A percentile compares a stretch with the other conserved stretches of the same genome.
Evolutionary conservation across 1,140 invertebrate genomes (phyloP).

Genomic region (Oreohelix idahoensis): DNA sequence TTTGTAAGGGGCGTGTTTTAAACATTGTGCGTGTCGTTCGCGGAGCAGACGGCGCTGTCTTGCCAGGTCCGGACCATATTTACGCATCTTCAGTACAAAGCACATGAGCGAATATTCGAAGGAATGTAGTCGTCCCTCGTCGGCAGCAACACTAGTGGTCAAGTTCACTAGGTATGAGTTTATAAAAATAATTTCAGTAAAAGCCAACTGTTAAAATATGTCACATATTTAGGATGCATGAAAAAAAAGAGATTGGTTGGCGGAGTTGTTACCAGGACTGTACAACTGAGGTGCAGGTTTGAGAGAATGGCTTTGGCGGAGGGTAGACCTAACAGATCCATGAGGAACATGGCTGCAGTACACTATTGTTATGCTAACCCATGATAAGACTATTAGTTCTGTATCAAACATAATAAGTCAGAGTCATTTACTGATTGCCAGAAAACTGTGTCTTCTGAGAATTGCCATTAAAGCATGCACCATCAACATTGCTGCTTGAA

Average conservation of each 20-base stretch:
- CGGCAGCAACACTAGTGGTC: neutral
- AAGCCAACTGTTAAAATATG: neutral
- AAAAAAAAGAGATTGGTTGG: neutral
- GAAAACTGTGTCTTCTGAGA: too few relatives aligned
- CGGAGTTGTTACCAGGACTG: neutral
- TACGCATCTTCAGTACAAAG: neutral
- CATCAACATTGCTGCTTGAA: too few relatives aligned
- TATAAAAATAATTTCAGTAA: neutral
- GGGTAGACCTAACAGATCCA: neutral
- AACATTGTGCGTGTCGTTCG: neutral
- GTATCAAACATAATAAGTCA: too few relatives aligned
- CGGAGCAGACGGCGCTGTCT: neutral
- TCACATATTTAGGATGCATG: neutral
- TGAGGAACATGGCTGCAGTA: neutral
- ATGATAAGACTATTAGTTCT: too few relatives aligned
- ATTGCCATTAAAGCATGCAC: too few relatives aligned
- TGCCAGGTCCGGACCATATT: neutral
- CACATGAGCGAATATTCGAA: neutral
- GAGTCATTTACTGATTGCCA: too few relatives aligned
- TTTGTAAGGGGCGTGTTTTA: slow-evolving; percentile 14
- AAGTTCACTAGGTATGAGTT: neutral
- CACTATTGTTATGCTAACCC: neutral
- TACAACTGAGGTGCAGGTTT: neutral
- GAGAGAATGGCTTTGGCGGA: neutral
- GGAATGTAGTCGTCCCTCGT: neutral